Conservation (phyloP, 1,140 invertebrate species). For the Heliconius hewitsoni region DNA sequence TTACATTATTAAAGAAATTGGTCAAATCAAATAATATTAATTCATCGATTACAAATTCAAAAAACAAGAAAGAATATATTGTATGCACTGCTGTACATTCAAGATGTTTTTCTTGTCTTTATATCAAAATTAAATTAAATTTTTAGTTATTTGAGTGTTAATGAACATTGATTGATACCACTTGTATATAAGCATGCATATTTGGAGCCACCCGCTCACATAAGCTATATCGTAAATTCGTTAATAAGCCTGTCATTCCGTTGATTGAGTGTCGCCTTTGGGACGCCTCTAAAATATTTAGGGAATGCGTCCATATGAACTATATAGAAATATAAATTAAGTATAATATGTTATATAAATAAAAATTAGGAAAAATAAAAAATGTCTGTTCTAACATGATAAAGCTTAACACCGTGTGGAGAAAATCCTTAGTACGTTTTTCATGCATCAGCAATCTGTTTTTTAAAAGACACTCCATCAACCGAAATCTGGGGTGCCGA, state of each 20-base stretch:
- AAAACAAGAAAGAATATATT: no score
- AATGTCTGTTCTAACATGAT: neutral
- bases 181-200: conserved; percentile 23
- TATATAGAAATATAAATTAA: neutral
- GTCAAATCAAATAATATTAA: no score
- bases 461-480: conserved; percentile 38
- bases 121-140: neutral
- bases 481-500: conserved; percentile 46
- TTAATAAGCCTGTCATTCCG: conserved; percentile 35
- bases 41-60: no score
- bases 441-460: conserved; percentile 26
- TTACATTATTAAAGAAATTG: no score
- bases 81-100: no score
- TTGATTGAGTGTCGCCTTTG: conserved; percentile 40
- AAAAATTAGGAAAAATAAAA: neutral
- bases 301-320: neutral
- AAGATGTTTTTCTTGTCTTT: neutral
- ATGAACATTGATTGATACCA: conserved; percentile 8
- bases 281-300: conserved; percentile 29
- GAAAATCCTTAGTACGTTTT: conserved; percentile 7
- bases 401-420: neutral
- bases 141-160: conserved; percentile 15
- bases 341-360: neutral
- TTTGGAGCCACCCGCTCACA: conserved; percentile 18
- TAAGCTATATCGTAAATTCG: conserved; percentile 35